Evolutionary conservation across 2,113 vertebrate genomes (phyloP).

Genomic region (Nasalis larvatus): DNA sequence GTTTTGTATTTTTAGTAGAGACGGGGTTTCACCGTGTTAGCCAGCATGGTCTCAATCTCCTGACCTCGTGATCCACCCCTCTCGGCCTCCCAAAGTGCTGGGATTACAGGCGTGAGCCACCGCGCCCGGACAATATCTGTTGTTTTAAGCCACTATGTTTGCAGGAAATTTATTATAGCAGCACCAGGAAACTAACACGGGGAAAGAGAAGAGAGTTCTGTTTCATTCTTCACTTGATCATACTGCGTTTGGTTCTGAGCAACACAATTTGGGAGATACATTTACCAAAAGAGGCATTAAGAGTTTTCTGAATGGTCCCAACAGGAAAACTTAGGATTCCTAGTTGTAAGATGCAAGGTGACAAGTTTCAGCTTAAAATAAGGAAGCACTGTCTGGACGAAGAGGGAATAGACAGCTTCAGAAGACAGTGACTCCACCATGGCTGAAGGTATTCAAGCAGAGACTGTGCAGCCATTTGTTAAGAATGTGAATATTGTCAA

Average conservation of each 20-base stretch:
- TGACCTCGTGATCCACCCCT: no score
- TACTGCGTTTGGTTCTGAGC: not conserved
- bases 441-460: not conserved
- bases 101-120: no score
- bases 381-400: not conserved
- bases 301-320: not conserved
- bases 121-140: not conserved
- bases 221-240: not conserved
- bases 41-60: no score
- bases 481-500: not conserved
- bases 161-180: not conserved
- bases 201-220: not conserved
- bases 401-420: not conserved
- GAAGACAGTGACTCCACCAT: accelerated
- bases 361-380: not conserved
- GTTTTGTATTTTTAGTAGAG: no score
- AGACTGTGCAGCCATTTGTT: not conserved
- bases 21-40: no score
- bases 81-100: no score
- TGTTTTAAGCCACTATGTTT: not conserved
- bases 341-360: not conserved
- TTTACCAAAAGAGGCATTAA: not conserved
- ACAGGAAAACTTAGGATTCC: not conserved
- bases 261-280: not conserved
- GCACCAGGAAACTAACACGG: not conserved